These are phyloP conservation scores for Cylloceria caligata DNA, from an alignment of 2,888 invertebrate genomes.

Conservation along the genomic window DNA sequence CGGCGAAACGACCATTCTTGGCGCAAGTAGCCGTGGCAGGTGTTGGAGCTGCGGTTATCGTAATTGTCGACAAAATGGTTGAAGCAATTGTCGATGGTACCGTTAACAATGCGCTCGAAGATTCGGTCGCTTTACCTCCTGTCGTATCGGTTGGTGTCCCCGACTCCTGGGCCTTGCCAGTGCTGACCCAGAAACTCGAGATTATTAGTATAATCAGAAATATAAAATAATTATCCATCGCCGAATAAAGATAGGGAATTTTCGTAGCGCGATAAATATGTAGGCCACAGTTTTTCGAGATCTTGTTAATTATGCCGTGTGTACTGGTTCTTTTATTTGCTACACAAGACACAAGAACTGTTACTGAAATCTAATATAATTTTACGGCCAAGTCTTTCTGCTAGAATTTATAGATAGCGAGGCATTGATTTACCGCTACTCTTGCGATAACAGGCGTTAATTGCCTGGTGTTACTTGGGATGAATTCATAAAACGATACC, in stretches of 20 bases:
- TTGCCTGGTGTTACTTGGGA: neutral
- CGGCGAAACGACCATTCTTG: constrained; percentile 18
- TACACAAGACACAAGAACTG: too few species aligned
- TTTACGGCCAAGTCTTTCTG: neutral
- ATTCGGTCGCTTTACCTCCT: neutral
- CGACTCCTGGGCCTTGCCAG: neutral
- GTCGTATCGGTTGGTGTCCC: too few species aligned
- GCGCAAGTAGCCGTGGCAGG: neutral
- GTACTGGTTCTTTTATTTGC: too few species aligned
- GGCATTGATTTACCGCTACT: neutral
- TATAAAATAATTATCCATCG: neutral
- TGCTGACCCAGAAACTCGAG: neutral
- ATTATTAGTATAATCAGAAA: neutral
- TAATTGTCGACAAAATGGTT: neutral
- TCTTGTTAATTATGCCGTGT: too few species aligned
- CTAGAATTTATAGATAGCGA: neutral
- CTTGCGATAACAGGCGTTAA: neutral
- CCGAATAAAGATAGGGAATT: neutral
- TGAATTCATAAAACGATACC: neutral
- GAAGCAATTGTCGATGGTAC: neutral
- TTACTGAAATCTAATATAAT: too few species aligned
- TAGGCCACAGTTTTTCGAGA: too few species aligned
- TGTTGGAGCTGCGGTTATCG: neutral
- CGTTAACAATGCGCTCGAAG: neutral
- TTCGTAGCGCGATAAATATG: too few species aligned